Percentiles rank a stretch among this genome's conserved stretches.
Evolutionary conservation across 2,797 vertebrate genomes (phyloP).

Genomic region (Gila robusta): DNA sequence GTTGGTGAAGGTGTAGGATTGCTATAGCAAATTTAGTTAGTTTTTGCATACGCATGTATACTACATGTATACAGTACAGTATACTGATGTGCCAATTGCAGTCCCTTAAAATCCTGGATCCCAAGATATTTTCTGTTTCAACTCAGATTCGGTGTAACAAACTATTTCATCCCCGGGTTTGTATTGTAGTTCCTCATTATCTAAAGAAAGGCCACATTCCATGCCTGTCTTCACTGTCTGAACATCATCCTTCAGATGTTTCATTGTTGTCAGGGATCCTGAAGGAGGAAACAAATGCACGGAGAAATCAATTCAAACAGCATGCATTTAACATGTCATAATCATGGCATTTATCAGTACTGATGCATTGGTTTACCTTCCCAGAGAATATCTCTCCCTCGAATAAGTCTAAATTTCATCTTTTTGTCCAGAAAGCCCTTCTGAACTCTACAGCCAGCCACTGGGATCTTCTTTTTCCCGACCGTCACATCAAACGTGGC

Average conservation of each 20-base stretch:
- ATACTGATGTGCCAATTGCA: background rate
- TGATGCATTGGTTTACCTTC: slow-evolving; percentile 78
- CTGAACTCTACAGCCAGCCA: slow-evolving; percentile 93
- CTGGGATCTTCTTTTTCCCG: slow-evolving; percentile 88
- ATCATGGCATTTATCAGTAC: background rate
- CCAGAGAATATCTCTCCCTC: slow-evolving; percentile 83
- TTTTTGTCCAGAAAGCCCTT: slow-evolving; percentile 88
- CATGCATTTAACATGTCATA: background rate
- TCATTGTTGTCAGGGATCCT: slow-evolving; percentile 87
- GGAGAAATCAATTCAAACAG: background rate
- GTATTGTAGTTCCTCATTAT: slow-evolving; percentile 79
- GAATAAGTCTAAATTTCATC: slow-evolving; percentile 84
- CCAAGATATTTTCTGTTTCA: slow-evolving; percentile 85
- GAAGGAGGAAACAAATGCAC: slow-evolving; percentile 40
- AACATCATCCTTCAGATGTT: slow-evolving; percentile 90
- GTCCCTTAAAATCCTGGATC: slow-evolving; percentile 89
- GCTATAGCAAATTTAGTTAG: background rate
- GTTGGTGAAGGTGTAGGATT: background rate
- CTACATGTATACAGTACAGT: background rate
- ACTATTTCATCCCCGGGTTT: slow-evolving; percentile 84
- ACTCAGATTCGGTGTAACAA: slow-evolving; percentile 84
- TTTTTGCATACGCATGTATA: no score
- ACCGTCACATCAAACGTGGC: slow-evolving; percentile 84
- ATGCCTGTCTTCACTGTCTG: slow-evolving; percentile 84
- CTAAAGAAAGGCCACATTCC: slow-evolving; percentile 91